Conservation (phyloP, 2,113 vertebrate genomes). For the Charadrius vociferus region DNA sequence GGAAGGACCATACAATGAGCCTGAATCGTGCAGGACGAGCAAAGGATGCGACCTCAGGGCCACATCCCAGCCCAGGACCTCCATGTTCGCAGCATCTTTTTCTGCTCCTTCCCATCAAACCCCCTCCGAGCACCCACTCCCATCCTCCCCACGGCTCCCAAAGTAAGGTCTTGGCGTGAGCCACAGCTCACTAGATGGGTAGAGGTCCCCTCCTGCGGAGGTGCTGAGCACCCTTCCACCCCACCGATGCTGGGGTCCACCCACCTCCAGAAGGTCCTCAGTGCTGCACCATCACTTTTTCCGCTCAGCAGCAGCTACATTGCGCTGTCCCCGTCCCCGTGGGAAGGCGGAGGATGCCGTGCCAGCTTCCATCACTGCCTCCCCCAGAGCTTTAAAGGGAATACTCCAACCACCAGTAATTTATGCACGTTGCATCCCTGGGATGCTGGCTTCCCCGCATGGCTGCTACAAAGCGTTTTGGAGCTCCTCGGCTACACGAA, state of each 20-base stretch:
- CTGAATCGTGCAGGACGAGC: accelerated
- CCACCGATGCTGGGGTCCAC: background rate
- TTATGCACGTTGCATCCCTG: accelerated
- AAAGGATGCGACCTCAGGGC: background rate
- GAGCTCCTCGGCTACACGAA: background rate
- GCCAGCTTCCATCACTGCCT: background rate
- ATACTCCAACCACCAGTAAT: background rate
- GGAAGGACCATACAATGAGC: accelerated
- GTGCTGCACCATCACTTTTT: background rate
- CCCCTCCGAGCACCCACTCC: accelerated
- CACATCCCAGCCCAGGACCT: background rate
- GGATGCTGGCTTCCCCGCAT: background rate
- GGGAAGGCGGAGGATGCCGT: background rate
- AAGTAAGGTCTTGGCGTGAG: accelerated
- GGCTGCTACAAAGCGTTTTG: background rate
- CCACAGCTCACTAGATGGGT: accelerated
- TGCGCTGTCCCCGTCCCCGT: accelerated
- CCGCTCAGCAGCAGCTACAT: background rate
- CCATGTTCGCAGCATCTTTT: background rate
- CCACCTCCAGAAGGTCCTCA: background rate
- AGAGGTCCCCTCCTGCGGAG: background rate
- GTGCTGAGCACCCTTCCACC: background rate
- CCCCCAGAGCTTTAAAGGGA: background rate
- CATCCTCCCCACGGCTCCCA: background rate
- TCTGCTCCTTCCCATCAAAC: background rate